These are phyloP conservation scores for Drosophila punjabiensis DNA, from an alignment of 1,140 invertebrate genomes.

Conservation along the genomic window DNA sequence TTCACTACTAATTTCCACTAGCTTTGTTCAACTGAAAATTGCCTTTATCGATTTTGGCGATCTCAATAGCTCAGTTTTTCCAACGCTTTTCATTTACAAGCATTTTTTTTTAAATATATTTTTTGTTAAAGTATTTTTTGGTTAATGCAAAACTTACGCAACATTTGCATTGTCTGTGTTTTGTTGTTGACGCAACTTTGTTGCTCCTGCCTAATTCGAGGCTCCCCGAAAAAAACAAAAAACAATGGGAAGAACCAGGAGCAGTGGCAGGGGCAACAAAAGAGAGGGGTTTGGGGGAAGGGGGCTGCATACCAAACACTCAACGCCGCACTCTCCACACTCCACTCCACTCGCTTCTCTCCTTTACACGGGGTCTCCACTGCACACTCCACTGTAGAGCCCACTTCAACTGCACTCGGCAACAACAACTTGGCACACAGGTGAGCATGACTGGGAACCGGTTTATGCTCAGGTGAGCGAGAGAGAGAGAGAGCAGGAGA, in stretches of 20 bases:
- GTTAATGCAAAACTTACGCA: slow-evolving; percentile 38
- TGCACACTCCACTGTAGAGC: slow-evolving; percentile 60
- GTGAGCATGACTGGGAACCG: slow-evolving; percentile 49
- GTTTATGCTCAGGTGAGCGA: slow-evolving; percentile 48
- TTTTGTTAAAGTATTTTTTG: neutral
- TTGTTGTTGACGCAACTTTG: slow-evolving; percentile 46
- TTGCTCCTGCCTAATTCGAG: slow-evolving; percentile 48
- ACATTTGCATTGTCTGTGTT: slow-evolving; percentile 44
- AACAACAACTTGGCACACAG: slow-evolving; percentile 59
- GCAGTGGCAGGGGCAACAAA: slow-evolving; percentile 9
- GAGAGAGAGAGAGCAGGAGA: neutral
- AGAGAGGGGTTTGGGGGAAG: neutral
- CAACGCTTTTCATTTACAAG: slow-evolving; percentile 11
- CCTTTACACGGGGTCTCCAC: slow-evolving; percentile 2
- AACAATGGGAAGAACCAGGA: slow-evolving; percentile 50
- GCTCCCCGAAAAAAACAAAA: slow-evolving; percentile 22
- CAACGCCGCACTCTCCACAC: slow-evolving; percentile 78
- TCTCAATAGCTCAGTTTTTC: slow-evolving; percentile 22
- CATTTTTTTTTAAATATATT: slow-evolving; percentile 1
- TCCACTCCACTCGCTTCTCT: slow-evolving; percentile 56
- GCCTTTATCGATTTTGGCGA: slow-evolving; percentile 5
- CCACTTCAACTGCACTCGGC: slow-evolving; percentile 69
- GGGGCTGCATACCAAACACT: slow-evolving; percentile 76
- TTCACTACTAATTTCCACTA: neutral
- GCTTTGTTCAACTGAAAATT: neutral